Percentiles rank a stretch among this genome's conserved stretches.
phyloP scores from a whole-genome alignment of 1,140 invertebrate species.

The Babylonia areolata region DNA sequence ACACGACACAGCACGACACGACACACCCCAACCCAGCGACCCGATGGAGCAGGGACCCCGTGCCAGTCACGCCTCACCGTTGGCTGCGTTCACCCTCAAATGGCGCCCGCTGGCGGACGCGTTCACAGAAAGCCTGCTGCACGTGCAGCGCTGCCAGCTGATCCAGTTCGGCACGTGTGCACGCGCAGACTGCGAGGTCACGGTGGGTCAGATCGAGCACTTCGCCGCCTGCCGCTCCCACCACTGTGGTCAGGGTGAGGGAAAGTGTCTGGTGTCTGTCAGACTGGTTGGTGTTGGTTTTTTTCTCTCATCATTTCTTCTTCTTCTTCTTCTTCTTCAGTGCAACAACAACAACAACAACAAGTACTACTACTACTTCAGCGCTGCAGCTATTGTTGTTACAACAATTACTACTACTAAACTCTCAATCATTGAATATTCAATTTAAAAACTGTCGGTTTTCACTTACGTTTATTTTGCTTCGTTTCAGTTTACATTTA shows the following conservation, averaged over 20 bases:
- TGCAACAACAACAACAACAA: no score
- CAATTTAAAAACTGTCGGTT: no score
- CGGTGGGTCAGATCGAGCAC: not conserved
- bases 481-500: no score
- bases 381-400: not conserved
- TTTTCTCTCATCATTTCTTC: not conserved
- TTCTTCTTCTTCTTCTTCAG: not conserved
- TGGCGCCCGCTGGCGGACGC: not conserved
- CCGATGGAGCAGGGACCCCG: no score
- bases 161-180: not conserved
- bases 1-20: no score
- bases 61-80: no score
- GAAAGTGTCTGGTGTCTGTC: not conserved
- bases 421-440: not conserved
- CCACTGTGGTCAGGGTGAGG: not conserved
- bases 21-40: no score
- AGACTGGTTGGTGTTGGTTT: no score
- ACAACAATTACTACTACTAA: not conserved
- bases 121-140: not conserved
- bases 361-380: no score
- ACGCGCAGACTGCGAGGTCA: not conserved
- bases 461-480: no score
- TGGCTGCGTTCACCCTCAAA: not conserved
- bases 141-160: constrained; percentile 1
- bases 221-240: not conserved